These are phyloP conservation scores for Mionectes olivaceus DNA, from an alignment of 2,797 vertebrate species.

Conservation along the genomic window DNA sequence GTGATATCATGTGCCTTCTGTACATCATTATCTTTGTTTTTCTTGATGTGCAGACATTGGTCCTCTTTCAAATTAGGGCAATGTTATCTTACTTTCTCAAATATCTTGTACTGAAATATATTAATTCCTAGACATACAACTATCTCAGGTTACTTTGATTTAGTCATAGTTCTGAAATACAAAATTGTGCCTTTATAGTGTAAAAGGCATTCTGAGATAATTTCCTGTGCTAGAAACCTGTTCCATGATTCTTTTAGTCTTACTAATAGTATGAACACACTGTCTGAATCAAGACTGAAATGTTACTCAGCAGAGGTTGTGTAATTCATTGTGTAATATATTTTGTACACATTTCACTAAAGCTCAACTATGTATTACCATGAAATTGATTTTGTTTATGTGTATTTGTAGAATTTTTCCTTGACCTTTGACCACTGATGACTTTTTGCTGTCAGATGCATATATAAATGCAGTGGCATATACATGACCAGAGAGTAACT, in stretches of 20 bases:
- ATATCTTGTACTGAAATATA: not conserved
- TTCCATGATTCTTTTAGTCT: rapidly evolving
- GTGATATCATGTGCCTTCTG: not conserved
- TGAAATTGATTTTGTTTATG: not conserved
- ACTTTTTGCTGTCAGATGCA: rapidly evolving
- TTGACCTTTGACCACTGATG: not conserved
- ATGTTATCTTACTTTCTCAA: not conserved
- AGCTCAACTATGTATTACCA: not conserved
- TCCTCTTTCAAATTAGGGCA: not conserved
- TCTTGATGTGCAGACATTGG: not conserved
- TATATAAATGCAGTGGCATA: not conserved
- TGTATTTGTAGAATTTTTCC: not conserved
- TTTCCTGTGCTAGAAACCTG: not conserved
- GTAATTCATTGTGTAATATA: not conserved
- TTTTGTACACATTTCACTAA: not conserved
- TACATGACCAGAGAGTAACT: not conserved
- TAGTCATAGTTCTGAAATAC: not conserved
- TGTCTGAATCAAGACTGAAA: not conserved
- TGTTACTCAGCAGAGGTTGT: not conserved
- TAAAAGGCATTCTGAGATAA: not conserved
- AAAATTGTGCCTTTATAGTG: not conserved
- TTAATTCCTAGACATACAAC: not conserved
- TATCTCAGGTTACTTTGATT: not conserved
- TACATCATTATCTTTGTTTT: not conserved
- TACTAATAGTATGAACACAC: not conserved